Evolutionary conservation across 2,113 vertebrate species (phyloP).

Genomic region (Noctilio leporinus): DNA sequence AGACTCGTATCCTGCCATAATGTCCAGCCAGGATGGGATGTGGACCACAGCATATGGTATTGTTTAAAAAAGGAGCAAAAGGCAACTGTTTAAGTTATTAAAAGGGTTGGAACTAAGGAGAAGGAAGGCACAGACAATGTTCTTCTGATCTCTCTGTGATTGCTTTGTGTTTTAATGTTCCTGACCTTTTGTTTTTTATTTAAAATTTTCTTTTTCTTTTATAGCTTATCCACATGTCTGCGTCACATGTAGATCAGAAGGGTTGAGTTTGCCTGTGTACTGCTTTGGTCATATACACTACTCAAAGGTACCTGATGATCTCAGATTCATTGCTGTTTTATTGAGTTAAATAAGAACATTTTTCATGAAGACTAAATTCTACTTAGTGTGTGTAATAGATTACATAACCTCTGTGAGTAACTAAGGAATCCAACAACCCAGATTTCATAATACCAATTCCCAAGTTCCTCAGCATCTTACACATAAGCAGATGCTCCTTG

Average conservation of each 20-base stretch:
- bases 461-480: neutral
- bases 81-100: conserved; percentile 16
- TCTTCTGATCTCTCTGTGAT: neutral
- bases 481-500: neutral
- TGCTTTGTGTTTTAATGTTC: neutral
- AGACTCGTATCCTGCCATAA: neutral
- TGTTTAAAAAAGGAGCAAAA: neutral
- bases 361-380: neutral
- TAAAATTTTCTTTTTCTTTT: neutral
- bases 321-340: neutral
- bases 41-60: neutral
- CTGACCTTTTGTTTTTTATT: neutral
- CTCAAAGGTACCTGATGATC: neutral
- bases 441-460: neutral
- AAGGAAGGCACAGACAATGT: neutral
- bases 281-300: neutral
- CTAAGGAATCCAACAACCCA: neutral
- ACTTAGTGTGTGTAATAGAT: neutral
- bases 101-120: neutral
- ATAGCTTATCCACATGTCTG: neutral
- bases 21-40: neutral
- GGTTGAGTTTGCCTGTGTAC: neutral
- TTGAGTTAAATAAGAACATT: neutral
- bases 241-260: neutral
- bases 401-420: neutral